Percentiles rank a stretch among this genome's conserved stretches.
phyloP scores from a whole-genome alignment of 2,113 vertebrate genomes.

The Prochilodus magdalenae region DNA sequence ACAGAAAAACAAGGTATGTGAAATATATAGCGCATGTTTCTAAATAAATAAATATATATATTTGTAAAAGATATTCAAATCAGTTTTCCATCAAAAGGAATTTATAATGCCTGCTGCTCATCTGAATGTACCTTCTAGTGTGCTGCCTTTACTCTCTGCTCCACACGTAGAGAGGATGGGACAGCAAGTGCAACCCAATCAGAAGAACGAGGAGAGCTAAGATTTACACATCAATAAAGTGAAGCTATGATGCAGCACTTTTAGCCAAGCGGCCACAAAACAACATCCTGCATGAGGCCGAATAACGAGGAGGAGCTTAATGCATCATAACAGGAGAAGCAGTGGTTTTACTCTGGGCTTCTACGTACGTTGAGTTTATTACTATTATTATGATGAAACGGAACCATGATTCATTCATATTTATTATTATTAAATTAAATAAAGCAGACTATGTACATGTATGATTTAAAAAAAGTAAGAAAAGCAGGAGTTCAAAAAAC shows the following conservation, averaged over 20 bases:
- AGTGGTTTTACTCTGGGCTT: not conserved
- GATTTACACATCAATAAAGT: conserved; percentile 34
- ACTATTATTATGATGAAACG: no score
- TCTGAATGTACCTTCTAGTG: conserved; percentile 45
- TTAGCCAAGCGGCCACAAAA: conserved; percentile 6
- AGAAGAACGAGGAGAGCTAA: conserved; percentile 30
- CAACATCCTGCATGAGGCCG: not conserved
- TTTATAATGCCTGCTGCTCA: conserved; percentile 51
- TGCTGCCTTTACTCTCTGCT: conserved; percentile 29
- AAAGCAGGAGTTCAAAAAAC: no score
- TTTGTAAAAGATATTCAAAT: conserved; percentile 60
- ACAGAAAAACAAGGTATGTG: conserved; percentile 3
- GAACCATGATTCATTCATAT: no score
- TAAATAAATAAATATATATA: not conserved
- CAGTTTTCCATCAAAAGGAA: conserved; percentile 61
- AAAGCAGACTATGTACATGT: no score
- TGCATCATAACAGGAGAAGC: not conserved
- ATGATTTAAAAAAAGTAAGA: no score
- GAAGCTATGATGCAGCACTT: conserved; percentile 42
- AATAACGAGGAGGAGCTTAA: not conserved
- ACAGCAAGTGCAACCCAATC: conserved; percentile 20
- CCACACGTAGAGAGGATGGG: conserved; percentile 41
- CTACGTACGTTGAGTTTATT: not conserved
- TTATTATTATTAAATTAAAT: no score
- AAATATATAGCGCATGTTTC: conserved; percentile 18